These are phyloP conservation scores for Asbolus verrucosus DNA, from an alignment of 1,140 invertebrate species.

Conservation along the genomic window DNA sequence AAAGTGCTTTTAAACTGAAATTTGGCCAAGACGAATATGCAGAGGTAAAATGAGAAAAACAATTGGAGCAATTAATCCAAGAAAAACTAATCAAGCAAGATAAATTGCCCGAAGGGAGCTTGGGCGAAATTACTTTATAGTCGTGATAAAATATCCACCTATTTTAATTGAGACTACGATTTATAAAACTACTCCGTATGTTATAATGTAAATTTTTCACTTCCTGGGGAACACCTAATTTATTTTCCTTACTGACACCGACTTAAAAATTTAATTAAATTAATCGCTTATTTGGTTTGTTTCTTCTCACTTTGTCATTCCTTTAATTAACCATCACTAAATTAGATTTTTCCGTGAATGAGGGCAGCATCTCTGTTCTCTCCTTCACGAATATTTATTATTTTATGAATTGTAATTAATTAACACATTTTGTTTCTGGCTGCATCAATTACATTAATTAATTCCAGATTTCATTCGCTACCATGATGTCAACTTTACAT, in stretches of 20 bases:
- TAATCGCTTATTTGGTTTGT: constrained; percentile 30
- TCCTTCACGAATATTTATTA: too few species aligned
- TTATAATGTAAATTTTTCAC: constrained; percentile 39
- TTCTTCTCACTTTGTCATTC: constrained; percentile 31
- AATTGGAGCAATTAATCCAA: constrained; percentile 66
- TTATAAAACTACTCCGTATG: constrained; percentile 58
- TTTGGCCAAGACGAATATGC: constrained; percentile 62
- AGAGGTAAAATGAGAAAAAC: constrained; percentile 65
- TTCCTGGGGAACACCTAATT: constrained; percentile 8
- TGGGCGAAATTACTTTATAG: constrained; percentile 64
- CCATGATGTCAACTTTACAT: too few species aligned
- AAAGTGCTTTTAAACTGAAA: constrained; percentile 59
- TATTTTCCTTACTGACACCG: constrained; percentile 2
- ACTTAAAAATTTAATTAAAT: constrained; percentile 25
- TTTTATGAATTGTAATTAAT: too few species aligned
- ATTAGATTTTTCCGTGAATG: background rate
- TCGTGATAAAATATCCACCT: constrained; percentile 64
- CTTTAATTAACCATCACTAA: constrained; percentile 12
- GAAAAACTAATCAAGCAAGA: constrained; percentile 67
- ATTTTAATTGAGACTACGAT: constrained; percentile 64
- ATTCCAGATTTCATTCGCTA: too few species aligned
- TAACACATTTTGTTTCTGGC: too few species aligned
- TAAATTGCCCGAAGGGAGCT: constrained; percentile 61
- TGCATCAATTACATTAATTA: too few species aligned
- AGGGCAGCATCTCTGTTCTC: background rate